phyloP scores from a whole-genome alignment of 2,113 vertebrate species.

The Carassius gibelio region DNA sequence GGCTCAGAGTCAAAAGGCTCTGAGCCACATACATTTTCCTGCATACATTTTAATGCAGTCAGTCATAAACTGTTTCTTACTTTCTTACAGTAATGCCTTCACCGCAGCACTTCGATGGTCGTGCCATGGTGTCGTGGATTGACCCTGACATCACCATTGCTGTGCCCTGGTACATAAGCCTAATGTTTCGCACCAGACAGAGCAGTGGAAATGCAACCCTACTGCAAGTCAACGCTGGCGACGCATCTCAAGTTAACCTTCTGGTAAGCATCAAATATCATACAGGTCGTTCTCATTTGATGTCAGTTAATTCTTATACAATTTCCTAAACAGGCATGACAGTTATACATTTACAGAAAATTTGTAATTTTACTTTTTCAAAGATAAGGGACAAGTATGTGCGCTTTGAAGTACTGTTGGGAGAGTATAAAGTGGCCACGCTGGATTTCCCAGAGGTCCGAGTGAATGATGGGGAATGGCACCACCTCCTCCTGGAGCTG shows the following conservation, averaged over 20 bases:
- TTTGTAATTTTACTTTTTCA: conserved; percentile 39
- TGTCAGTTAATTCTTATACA: background rate
- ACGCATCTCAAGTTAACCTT: conserved; percentile 84
- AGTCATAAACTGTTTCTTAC: background rate
- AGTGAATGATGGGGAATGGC: conserved; percentile 92
- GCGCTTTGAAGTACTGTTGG: conserved; percentile 84
- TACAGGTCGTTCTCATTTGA: background rate
- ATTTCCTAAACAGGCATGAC: background rate
- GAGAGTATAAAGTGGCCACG: conserved; percentile 74
- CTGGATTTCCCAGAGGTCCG: conserved; percentile 81
- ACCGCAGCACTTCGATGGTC: conserved; percentile 88
- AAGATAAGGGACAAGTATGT: conserved; percentile 83
- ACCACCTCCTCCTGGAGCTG: conserved; percentile 90
- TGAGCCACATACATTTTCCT: background rate
- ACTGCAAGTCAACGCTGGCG: conserved; percentile 85
- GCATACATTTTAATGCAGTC: background rate
- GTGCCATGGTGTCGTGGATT: conserved; percentile 86
- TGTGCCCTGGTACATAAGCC: conserved; percentile 93
- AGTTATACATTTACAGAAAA: conserved; percentile 64
- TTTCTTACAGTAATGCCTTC: conserved; percentile 84
- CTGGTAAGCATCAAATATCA: conserved; percentile 76
- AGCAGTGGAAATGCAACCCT: conserved; percentile 77
- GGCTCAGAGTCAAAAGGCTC: background rate
- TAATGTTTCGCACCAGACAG: conserved; percentile 95
- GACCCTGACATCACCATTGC: conserved; percentile 90